Conservation (phyloP, 1,140 invertebrate species). For the Zaprionus ghesquierei region DNA sequence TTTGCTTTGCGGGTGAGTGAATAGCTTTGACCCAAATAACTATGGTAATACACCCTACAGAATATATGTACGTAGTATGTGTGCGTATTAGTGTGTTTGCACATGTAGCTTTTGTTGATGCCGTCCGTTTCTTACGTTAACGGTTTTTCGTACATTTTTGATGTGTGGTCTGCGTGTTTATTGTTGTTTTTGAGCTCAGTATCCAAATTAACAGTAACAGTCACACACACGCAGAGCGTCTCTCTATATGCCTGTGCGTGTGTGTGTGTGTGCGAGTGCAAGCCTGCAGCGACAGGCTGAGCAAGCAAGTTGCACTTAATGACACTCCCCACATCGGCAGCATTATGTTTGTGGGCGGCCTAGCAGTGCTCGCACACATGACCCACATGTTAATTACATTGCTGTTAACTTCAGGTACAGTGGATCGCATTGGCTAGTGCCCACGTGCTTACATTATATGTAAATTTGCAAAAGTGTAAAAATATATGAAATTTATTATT, state of each 20-base stretch:
- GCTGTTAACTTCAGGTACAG: neutral
- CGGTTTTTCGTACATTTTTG: neutral
- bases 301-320: conserved; percentile 21
- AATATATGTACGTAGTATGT: conserved; percentile 10
- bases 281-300: conserved; percentile 13
- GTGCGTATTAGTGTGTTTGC: conserved; percentile 6
- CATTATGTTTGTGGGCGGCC: conserved; percentile 18
- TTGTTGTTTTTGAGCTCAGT: conserved; percentile 18
- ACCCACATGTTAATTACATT: conserved; percentile 29
- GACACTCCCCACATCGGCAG: conserved; percentile 23
- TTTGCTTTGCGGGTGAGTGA: conserved; percentile 72
- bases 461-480: neutral
- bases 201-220: conserved; percentile 30
- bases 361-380: conserved; percentile 15
- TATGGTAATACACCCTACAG: conserved; percentile 68
- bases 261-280: conserved; percentile 4
- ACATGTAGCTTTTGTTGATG: conserved; percentile 64
- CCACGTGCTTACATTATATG: neutral
- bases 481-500: neutral
- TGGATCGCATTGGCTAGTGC: neutral
- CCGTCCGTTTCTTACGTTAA: conserved; percentile 16
- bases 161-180: conserved; percentile 9
- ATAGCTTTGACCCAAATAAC: conserved; percentile 82
- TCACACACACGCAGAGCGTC: neutral
- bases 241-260: neutral